phyloP scores from a whole-genome alignment of 2,113 vertebrate genomes.

The Sapayoa aenigma region DNA sequence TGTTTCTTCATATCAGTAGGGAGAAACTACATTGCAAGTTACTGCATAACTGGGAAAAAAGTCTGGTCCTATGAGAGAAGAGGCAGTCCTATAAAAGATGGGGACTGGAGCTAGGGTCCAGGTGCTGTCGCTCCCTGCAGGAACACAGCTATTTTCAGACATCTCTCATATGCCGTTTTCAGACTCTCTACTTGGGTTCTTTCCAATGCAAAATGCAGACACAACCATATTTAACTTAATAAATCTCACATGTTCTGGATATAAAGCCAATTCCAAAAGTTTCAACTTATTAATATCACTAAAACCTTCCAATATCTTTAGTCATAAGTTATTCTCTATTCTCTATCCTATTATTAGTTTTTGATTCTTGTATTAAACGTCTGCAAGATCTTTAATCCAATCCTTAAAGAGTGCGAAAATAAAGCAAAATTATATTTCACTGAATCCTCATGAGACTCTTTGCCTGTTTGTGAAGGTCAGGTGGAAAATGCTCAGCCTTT shows the following conservation, averaged over 20 bases:
- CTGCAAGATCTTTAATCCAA: background rate
- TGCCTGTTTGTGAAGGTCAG: background rate
- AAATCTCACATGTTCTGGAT: background rate
- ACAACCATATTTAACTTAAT: background rate
- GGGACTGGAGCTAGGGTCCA: background rate
- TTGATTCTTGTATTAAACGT: background rate
- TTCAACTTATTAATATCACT: background rate
- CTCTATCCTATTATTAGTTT: background rate
- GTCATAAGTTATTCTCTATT: background rate
- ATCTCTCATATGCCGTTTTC: background rate
- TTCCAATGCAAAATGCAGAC: background rate
- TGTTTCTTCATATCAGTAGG: background rate
- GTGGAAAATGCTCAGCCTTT: constrained; percentile 4
- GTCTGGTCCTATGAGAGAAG: background rate
- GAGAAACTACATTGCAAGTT: background rate
- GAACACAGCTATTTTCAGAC: background rate
- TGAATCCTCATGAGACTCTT: background rate
- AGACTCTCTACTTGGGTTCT: background rate
- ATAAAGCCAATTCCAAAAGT: background rate
- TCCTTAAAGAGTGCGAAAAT: background rate
- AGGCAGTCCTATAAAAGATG: background rate
- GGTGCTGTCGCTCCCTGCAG: background rate
- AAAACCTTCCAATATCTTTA: background rate
- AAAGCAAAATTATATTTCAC: background rate
- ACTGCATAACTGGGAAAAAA: background rate